Conservation (phyloP, 2,888 invertebrate species). For the Prosopocoilus inquinatus region DNA sequence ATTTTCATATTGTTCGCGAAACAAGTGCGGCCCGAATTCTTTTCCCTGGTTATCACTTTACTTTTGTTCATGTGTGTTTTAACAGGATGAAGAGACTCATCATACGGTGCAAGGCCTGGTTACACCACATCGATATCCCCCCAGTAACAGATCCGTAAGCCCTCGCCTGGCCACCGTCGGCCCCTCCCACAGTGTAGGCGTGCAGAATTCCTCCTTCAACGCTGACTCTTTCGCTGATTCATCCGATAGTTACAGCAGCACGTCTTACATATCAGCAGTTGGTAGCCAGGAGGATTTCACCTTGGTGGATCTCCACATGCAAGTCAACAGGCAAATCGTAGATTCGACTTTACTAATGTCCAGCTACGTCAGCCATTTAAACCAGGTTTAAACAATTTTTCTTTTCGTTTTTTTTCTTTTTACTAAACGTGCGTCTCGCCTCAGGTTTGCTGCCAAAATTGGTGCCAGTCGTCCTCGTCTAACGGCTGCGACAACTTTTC, state of each 20-base stretch:
- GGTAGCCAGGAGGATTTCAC: slow-evolving; percentile 93
- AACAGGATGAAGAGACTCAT: slow-evolving; percentile 38
- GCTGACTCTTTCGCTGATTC: slow-evolving; percentile 49
- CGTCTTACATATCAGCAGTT: slow-evolving; percentile 85
- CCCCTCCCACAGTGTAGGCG: slow-evolving; percentile 8
- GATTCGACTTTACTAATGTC: slow-evolving; percentile 94
- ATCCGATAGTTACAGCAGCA: slow-evolving; percentile 80
- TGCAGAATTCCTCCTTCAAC: slow-evolving; percentile 18
- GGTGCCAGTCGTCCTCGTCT: slow-evolving; percentile 63
- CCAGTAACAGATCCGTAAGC: slow-evolving; percentile 2
- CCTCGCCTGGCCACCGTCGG: background rate
- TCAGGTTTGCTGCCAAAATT: slow-evolving; percentile 66
- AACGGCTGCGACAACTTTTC: slow-evolving; percentile 75
- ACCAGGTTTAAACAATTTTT: slow-evolving; percentile 61
- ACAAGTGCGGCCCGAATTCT: too few relatives aligned
- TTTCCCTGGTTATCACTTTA: background rate
- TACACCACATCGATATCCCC: slow-evolving; percentile 44
- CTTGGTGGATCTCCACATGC: slow-evolving; percentile 90
- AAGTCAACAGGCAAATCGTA: slow-evolving; percentile 82
- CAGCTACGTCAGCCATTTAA: slow-evolving; percentile 88
- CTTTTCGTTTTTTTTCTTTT: background rate
- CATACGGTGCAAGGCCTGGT: slow-evolving; percentile 46
- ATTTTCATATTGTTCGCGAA: too few relatives aligned
- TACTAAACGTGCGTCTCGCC: background rate
- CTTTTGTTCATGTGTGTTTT: background rate